A percentile compares a stretch with the other conserved stretches of the same genome.
Evolutionary conservation across 2,797 vertebrate genomes (phyloP).

Genomic region (Podarcis lilfordi): DNA sequence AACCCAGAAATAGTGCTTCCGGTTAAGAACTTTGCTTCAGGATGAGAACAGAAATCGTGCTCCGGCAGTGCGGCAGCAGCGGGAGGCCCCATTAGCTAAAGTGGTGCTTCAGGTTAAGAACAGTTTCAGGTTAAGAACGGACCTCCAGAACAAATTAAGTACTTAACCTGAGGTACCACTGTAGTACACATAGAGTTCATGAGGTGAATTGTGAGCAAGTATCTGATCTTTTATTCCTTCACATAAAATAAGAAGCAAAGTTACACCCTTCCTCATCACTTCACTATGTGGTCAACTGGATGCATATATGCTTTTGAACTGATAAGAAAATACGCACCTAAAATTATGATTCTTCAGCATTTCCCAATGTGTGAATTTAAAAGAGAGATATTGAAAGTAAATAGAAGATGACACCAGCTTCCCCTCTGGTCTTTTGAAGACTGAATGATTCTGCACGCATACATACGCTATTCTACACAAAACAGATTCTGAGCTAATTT

Average conservation of each 20-base stretch:
- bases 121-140: no score
- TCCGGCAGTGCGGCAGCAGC: no score
- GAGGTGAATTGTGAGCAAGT: constrained; percentile 50
- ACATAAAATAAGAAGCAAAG: constrained; percentile 27
- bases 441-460: constrained; percentile 51
- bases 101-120: no score
- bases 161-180: no score
- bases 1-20: no score
- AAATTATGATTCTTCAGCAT: constrained; percentile 74
- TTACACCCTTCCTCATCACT: constrained; percentile 3
- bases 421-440: constrained; percentile 76
- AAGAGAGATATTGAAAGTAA: constrained; percentile 75
- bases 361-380: constrained; percentile 74
- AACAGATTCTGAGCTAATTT: constrained; percentile 78
- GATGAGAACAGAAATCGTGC: no score
- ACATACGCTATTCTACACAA: constrained; percentile 62
- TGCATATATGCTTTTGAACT: constrained; percentile 64
- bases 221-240: constrained; percentile 49
- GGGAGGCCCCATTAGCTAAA: no score
- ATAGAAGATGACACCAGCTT: constrained; percentile 76
- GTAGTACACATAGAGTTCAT: constrained; percentile 36
- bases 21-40: no score
- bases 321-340: constrained; percentile 70
- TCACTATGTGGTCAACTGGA: constrained; percentile 48
- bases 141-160: no score